Base-by-base conservation (phyloP, 2,888 invertebrate genomes). In the Sarcophaga subvicina region DNA sequence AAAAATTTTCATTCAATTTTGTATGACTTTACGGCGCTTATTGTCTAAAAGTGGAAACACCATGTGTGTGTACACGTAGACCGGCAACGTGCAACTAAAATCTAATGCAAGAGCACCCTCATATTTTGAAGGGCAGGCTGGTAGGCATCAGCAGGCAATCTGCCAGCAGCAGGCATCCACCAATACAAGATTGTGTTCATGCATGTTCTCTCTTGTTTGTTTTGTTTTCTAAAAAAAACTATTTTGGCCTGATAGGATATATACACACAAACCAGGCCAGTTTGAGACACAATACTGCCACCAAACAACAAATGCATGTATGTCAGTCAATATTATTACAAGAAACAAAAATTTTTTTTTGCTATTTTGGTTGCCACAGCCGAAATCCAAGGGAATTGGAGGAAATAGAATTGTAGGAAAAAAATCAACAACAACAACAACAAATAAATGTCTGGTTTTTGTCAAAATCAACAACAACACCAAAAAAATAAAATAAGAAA, bases 41-140 rank as follows among this genome's bases (percentile, higher is more conserved):
- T n/a, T 62, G 47, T 76, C 49, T 3, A 49, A 27, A 17, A 27
- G 11, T 69, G 60, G 64, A 72, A 70, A 76, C 69, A 64, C 37
- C 66, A 67, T 78, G 82, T 82, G 88, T 82, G 88, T 84, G 85
- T 89, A 83, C 89, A 88, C 90, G 83, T 84, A 86, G 88, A 90
- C 89, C 88, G 89, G 88, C 90, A 90, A 89, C 87, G 88, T 90
- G 90, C 89, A 90, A 91, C 92, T 91, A 89, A 89, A 84, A 62
- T 72, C 45, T 59, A 27, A 54, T 71, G 37, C 73, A 71, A 62
- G 63, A 62, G 63, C 83, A 83, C 78, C 83, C 84, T 83, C 79
- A 87, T 14, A 66, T 17, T 76, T 59, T 67, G 71, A 80, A 84
- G 81, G 81, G 75, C 84, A 59, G 82, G 67, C 54, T 20, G 75